Evolutionary conservation across 2,888 invertebrate species (phyloP).

Genomic region (Leptogaster cylindrica): DNA sequence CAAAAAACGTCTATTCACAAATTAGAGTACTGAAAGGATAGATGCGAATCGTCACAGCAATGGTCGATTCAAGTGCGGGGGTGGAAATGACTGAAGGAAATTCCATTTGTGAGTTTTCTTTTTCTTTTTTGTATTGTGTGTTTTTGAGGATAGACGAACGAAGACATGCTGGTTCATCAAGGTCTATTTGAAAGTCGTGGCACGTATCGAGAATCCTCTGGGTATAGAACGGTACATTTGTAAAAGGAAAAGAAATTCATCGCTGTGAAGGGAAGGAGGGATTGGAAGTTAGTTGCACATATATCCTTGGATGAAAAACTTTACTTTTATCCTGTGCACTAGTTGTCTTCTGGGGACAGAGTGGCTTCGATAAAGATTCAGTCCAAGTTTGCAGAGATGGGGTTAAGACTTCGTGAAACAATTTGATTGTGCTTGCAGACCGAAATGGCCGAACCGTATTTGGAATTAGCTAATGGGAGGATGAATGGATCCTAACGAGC

Average conservation of each 20-base stretch:
- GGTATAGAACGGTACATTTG: background rate
- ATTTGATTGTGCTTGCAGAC: conserved; percentile 16
- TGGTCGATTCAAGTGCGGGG: background rate
- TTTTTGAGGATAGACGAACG: conserved; percentile 21
- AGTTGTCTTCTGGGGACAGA: background rate
- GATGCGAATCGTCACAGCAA: conserved; percentile 6
- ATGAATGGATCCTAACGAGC: too few species aligned
- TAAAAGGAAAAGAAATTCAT: conserved; percentile 6
- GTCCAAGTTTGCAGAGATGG: background rate
- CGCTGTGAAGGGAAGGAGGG: conserved; percentile 6
- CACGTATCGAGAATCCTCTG: conserved; percentile 31
- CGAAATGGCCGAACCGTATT: background rate
- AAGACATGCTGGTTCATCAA: conserved; percentile 42
- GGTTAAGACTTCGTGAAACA: conserved; percentile 17
- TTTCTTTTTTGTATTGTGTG: too few species aligned
- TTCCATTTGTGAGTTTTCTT: conserved; percentile 26
- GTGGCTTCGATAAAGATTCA: conserved; percentile 22
- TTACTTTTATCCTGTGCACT: conserved; percentile 15
- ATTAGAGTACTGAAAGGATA: conserved; percentile 34
- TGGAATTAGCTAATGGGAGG: too few species aligned
- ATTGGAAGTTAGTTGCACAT: conserved; percentile 23
- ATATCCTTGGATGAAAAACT: conserved; percentile 17
- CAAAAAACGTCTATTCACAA: conserved; percentile 37
- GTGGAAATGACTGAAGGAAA: conserved; percentile 34
- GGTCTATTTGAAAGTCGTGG: conserved; percentile 35